Conservation (phyloP, 64 coral and sea anemone species). For the Actinia tenebrosa region DNA sequence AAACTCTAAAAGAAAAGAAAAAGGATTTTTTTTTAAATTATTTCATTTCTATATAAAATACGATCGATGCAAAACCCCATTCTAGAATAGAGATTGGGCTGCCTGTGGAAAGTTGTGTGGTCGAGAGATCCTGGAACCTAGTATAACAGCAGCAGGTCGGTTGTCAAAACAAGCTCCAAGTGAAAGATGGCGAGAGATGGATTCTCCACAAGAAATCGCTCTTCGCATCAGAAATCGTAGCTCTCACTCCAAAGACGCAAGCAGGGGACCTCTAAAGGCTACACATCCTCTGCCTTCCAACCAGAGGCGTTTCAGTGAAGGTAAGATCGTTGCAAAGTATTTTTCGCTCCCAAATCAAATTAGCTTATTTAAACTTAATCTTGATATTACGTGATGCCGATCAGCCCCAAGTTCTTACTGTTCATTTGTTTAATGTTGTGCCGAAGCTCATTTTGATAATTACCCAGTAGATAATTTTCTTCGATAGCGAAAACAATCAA, state of each 20-base stretch:
- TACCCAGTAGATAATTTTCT: background rate
- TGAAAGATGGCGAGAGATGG: background rate
- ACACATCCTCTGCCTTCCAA: conserved; percentile 6
- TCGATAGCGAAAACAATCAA: background rate
- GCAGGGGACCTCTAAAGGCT: conserved; percentile 20
- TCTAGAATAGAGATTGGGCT: too few relatives aligned
- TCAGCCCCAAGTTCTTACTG: background rate
- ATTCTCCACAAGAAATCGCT: conserved; percentile 26
- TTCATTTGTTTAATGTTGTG: background rate
- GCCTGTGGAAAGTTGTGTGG: background rate
- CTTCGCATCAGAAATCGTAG: conserved; percentile 5
- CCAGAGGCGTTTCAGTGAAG: conserved; percentile 33
- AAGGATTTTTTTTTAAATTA: too few relatives aligned
- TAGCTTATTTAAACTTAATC: background rate
- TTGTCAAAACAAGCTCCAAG: conserved; percentile 9
- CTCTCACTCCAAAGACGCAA: conserved; percentile 2
- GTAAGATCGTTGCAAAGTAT: background rate
- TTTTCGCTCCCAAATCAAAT: background rate
- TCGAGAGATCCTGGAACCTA: background rate
- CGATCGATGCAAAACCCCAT: too few relatives aligned
- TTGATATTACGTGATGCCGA: too few relatives aligned
- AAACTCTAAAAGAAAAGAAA: too few relatives aligned
- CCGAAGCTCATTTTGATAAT: background rate
- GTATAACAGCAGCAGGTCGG: background rate
- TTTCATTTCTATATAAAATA: too few relatives aligned